Evolutionary conservation across 1,140 invertebrate species (phyloP).

Genomic region (Bathynomus jamesi): DNA sequence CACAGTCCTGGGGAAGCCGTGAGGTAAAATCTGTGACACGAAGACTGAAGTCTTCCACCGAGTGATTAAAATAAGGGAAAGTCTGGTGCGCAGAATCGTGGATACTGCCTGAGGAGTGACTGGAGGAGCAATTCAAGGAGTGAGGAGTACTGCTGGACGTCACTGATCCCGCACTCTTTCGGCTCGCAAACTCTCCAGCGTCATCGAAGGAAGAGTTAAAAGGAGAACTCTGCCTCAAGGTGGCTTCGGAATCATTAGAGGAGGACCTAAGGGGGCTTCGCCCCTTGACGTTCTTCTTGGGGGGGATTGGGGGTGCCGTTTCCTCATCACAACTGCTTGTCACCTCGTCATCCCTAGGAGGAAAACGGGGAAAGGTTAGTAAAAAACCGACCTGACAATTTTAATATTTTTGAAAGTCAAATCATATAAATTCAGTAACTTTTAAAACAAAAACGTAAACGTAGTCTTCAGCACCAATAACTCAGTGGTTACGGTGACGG

Average conservation of each 20-base stretch:
- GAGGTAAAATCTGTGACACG: background rate
- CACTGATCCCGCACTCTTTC: background rate
- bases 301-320: background rate
- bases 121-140: background rate
- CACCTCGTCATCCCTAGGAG: background rate
- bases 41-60: background rate
- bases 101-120: background rate
- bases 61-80: background rate
- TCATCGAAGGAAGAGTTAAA: background rate
- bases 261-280: background rate
- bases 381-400: no score
- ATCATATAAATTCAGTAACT: no score
- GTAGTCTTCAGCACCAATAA: no score
- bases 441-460: no score
- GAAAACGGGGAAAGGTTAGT: no score
- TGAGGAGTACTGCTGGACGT: background rate
- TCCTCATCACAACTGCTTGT: background rate
- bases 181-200: background rate
- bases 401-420: no score
- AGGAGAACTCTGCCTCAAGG: background rate
- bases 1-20: background rate
- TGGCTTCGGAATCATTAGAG: background rate
- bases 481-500: no score
- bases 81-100: background rate
- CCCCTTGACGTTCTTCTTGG: background rate